These are phyloP conservation scores for Apodemia duryi DNA, from an alignment of 2,888 invertebrate species.

Conservation along the genomic window DNA sequence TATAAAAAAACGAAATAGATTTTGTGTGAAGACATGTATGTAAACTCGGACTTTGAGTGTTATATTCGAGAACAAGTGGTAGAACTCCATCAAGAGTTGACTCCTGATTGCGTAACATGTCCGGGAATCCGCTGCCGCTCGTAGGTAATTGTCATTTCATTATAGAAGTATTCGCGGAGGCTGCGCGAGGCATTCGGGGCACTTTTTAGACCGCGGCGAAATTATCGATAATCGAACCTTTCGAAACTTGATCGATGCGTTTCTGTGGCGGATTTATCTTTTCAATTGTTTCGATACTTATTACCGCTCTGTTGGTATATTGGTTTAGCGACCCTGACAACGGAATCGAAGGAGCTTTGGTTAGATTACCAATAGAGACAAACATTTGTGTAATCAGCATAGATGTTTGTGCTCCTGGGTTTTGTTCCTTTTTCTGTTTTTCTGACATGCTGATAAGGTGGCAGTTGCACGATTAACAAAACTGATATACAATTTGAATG, in stretches of 20 bases:
- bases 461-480: too few species aligned
- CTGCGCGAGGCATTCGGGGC: slow-evolving; percentile 48
- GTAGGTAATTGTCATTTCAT: slow-evolving; percentile 76
- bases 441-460: too few species aligned
- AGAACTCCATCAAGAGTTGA: slow-evolving; percentile 34
- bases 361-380: too few species aligned
- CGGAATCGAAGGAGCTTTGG: too few species aligned
- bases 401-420: too few species aligned
- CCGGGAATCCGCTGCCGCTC: slow-evolving; percentile 49
- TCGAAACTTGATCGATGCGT: slow-evolving; percentile 58
- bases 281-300: background rate
- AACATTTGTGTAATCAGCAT: too few species aligned
- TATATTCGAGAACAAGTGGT: slow-evolving; percentile 39
- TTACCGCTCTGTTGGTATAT: background rate
- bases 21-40: too few species aligned
- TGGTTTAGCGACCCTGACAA: too few species aligned
- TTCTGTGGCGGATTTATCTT: slow-evolving; percentile 27
- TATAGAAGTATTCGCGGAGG: slow-evolving; percentile 66
- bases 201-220: slow-evolving; percentile 59
- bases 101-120: slow-evolving; percentile 45
- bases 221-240: slow-evolving; percentile 69
- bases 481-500: too few species aligned
- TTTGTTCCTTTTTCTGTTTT: too few species aligned
- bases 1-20: too few species aligned
- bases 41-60: too few species aligned